Evolutionary conservation across 1,140 invertebrate species (phyloP).

Genomic region (Apis dorsata): DNA sequence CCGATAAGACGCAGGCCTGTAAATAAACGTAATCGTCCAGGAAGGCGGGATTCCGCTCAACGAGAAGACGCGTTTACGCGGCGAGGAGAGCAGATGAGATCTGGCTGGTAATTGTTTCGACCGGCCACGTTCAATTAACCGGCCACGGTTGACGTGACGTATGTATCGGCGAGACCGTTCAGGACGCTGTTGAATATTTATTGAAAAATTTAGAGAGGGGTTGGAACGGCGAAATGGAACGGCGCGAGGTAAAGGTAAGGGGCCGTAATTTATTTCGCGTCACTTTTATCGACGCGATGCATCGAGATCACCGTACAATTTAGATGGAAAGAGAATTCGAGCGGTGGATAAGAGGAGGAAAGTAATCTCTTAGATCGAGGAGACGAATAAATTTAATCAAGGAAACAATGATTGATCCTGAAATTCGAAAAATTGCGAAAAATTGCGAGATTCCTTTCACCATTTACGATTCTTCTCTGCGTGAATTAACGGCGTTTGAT

Average conservation of each 20-base stretch:
- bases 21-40: conserved; percentile 52
- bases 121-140: conserved; percentile 31
- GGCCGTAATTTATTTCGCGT: too few species aligned
- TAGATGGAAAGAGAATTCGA: too few species aligned
- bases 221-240: background rate
- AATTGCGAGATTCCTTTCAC: too few species aligned
- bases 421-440: too few species aligned
- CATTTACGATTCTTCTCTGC: too few species aligned
- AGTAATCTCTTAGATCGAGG: too few species aligned
- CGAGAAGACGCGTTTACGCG: conserved; percentile 21
- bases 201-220: background rate
- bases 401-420: too few species aligned
- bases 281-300: too few species aligned
- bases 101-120: conserved; percentile 36
- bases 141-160: background rate
- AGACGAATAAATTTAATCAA: too few species aligned
- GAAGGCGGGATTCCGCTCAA: conserved; percentile 14
- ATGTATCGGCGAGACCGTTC: background rate
- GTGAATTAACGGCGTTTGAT: too few species aligned
- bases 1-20: conserved; percentile 48
- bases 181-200: conserved; percentile 25
- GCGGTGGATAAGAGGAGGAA: too few species aligned
- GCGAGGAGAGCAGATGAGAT: conserved; percentile 23
- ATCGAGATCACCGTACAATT: too few species aligned
- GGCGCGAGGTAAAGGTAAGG: background rate